Base-by-base conservation (phyloP, 2,797 vertebrate genomes). In the Silurus lanzhouensis region DNA sequence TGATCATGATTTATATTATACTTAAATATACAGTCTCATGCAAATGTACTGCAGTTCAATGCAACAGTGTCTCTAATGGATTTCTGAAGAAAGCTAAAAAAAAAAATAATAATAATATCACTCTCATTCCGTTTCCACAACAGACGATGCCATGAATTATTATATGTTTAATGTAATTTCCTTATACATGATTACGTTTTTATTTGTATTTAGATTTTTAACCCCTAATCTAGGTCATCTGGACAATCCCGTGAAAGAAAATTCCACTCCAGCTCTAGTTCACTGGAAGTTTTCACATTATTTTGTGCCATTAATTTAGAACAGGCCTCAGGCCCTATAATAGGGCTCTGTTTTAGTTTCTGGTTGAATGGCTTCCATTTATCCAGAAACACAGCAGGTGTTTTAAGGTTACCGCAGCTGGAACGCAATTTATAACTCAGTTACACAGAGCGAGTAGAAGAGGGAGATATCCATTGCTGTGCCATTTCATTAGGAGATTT, bases 321-420 rank as follows among this genome's bases (percentile, higher is more conserved):
- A 76, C 58, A 78, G 44, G 76, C 76, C 1, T 0, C 19, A 78
- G 13, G n/a, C 31, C 31, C 55, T 75, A 44, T 7, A 63, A 61
- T 27, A 44, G 20, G 31, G 19, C 20, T 78, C 19, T 79, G 22
- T 79, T 63, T 63, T 63, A 20, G 5, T 22, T 79, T 63, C 31
- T 79, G 20, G 10, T n/a, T 61, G 58, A 79, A 79, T n/a, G 6
- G 58, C n/a, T 31, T 38, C 20, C 13, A 46, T 79, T 79, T 79
- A 46, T 61, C 10, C 6, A 15, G 58, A 79, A 63, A 63, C 58
- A 61, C 58, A 63, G 76, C 57, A 46, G 58, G 58, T 46, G 7
- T 78, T 78, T 78, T 78, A 78, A 61, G 76, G 58, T 44, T 38
- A 63, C 25, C 6, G 20, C 58, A 79, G 58, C 58, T 63, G 76